Evolutionary conservation across 2,113 vertebrate genomes (phyloP), one percentile per base, ranked within the genome.

Genomic region (Gallinago media): DNA sequence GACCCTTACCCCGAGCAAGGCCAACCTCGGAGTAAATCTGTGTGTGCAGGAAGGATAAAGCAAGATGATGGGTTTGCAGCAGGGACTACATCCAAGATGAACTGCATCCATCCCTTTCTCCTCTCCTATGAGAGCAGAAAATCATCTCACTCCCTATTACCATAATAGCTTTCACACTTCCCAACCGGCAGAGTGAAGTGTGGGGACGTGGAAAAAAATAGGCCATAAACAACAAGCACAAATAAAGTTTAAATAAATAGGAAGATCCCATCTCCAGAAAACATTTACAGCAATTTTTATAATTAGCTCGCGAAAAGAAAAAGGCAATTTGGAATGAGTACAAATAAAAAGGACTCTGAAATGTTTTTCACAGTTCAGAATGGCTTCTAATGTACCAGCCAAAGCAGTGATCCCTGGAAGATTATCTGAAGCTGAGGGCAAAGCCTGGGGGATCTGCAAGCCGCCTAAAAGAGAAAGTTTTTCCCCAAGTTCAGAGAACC

Each of bases 91-190:
- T 83, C 94, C 95, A 84, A 84, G 73, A 96, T 71, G 58, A 95
- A 92, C 63, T 84, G 70, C 65, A 92, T 68, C 89, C 80, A n/a
- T 66, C 86, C 79, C 80, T 49, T 61, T 68, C 73, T 94, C 85
- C 74, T 74, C 36, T 38, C 36, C 72, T 81, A 47, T 0, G 3
- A 86, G 75, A 95, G 93, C 91, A 91, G 86, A 95, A 94, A 94
- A 94, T 89, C 80, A 52, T 77, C 88, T 91, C 56, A 3, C 23
- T 94, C 65, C 59, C 68, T 88, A 91, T 78, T 92, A 92, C 47
- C 84, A 75, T 96, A 94, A 96, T n/a, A 92, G 91, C 89, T 97
- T 95, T 96, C 89, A 87, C 91, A 91, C 94, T 91, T 94, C 84
- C 73, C 86, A 87, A 74, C 68, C 32, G n/a, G 49, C 34, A 72